These are phyloP conservation scores for Dipodomys merriami DNA, from an alignment of 2,113 vertebrate genomes.

Conservation along the genomic window DNA sequence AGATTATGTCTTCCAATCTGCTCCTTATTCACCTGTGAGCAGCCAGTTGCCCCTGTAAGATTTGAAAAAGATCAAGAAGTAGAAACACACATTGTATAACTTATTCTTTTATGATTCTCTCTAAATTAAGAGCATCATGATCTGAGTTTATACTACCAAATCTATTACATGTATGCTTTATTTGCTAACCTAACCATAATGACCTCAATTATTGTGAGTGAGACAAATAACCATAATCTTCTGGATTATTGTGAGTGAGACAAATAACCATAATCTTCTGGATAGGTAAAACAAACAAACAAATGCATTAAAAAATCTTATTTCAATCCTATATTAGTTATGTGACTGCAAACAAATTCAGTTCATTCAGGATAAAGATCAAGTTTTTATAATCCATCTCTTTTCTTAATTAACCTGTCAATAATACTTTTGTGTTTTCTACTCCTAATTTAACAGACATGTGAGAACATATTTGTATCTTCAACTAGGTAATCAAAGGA, in stretches of 20 bases:
- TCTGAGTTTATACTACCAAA: background rate
- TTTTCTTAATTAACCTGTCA: background rate
- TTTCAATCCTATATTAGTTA: background rate
- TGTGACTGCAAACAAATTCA: background rate
- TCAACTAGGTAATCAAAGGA: background rate
- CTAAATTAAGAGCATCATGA: background rate
- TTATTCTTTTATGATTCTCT: background rate
- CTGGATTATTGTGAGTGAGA: background rate
- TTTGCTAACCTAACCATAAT: background rate
- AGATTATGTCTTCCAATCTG: background rate
- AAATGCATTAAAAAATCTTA: background rate
- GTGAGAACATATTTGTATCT: background rate
- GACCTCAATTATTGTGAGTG: background rate
- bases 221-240: background rate
- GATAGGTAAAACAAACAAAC: background rate
- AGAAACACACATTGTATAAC: background rate
- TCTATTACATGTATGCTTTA: background rate
- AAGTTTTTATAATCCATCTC: background rate
- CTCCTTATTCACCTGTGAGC: background rate
- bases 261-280: background rate
- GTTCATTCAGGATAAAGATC: background rate
- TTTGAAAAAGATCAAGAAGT: background rate
- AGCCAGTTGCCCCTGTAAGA: background rate
- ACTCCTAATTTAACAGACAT: slow-evolving; percentile 13
- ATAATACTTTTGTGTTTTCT: background rate